Base-by-base conservation (phyloP, 2,113 vertebrate genomes). In the Oncorhynchus mykiss region DNA sequence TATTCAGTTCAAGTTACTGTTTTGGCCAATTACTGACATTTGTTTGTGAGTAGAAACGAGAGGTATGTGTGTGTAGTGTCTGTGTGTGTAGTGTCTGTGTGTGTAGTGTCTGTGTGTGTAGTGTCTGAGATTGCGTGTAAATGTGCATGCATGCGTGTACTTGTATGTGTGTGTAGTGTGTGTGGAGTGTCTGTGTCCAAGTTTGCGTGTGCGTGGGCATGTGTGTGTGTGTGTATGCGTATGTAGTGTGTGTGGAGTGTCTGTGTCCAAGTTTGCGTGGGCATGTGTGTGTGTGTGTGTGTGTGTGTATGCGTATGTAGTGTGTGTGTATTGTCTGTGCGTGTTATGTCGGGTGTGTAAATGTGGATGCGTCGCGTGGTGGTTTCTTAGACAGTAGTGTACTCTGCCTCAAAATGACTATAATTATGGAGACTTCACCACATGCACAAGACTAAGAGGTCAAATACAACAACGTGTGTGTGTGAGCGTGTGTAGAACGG, bases 361-460 rank as follows among this genome's bases (percentile, higher is more conserved):
- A 83, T 73, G 78, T 1, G 73, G 86, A 80, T 45, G 67, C 77
- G 81, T 76, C 34, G 70, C 18, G 3, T 60, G 34, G 18, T 57
- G 71, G 84, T 87, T 91, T 88, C 86, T 86, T 85, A 85, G 88
- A 86, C 90, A 85, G 88, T 86, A 85, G 86, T 86, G 78, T 86
- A 76, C 73, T 81, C 89, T 88, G 75, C 83, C n/a, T 62, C 59
- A 77, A 90, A 92, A 89, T 84, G 73, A 91, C 89, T 89, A 88
- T 90, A 92, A 93, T 93, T 94, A 93, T 82, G 79, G 75, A 88
- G 87, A 83, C 81, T 86, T 83, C 79, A 76, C 84, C 89, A 75
- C 81, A 85, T 86, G 78, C 84, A 75, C 84, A 89, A 72, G 82
- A 76, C 83, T 73, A 66, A 72, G 39, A 79, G 78, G 73, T 82